Evolutionary conservation across 2,888 invertebrate genomes (phyloP).

Genomic region (Oegoconia quadripuncta): DNA sequence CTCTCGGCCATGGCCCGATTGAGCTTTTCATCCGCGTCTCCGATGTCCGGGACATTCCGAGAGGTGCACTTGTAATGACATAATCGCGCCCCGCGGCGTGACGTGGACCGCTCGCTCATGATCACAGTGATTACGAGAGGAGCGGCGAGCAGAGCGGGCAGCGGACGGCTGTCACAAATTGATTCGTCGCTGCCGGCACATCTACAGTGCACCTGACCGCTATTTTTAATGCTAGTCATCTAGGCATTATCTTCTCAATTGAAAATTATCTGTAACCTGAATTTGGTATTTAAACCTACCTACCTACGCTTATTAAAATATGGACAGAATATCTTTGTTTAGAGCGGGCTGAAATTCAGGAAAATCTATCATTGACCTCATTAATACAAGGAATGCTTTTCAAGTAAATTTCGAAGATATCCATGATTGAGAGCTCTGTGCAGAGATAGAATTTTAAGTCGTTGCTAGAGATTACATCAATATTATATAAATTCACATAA

Average conservation of each 20-base stretch:
- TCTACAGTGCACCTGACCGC: slow-evolving; percentile 36
- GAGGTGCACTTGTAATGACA: slow-evolving; percentile 53
- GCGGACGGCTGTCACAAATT: slow-evolving; percentile 48
- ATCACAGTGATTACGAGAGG: slow-evolving; percentile 52
- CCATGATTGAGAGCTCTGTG: too few relatives aligned
- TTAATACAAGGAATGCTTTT: too few relatives aligned
- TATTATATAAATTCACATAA: too few relatives aligned
- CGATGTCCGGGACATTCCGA: slow-evolving; percentile 52
- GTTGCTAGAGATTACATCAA: too few relatives aligned
- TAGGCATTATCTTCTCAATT: slow-evolving; percentile 9
- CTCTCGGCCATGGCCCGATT: slow-evolving; percentile 50
- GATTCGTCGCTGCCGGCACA: slow-evolving; percentile 49
- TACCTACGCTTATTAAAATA: not conserved
- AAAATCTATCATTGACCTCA: too few relatives aligned
- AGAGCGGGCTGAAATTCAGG: too few relatives aligned
- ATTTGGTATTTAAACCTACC: not conserved
- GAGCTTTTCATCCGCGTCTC: slow-evolving; percentile 46
- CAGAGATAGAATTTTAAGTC: too few relatives aligned
- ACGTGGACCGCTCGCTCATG: slow-evolving; percentile 20
- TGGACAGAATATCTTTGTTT: too few relatives aligned
- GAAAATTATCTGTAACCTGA: slow-evolving; percentile 10
- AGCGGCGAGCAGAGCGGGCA: slow-evolving; percentile 43
- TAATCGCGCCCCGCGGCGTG: slow-evolving; percentile 62
- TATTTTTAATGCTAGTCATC: slow-evolving; percentile 19
- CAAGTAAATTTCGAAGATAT: too few relatives aligned